phyloP scores from a whole-genome alignment of 2,113 vertebrate species.

The Crotalus tigris region DNA sequence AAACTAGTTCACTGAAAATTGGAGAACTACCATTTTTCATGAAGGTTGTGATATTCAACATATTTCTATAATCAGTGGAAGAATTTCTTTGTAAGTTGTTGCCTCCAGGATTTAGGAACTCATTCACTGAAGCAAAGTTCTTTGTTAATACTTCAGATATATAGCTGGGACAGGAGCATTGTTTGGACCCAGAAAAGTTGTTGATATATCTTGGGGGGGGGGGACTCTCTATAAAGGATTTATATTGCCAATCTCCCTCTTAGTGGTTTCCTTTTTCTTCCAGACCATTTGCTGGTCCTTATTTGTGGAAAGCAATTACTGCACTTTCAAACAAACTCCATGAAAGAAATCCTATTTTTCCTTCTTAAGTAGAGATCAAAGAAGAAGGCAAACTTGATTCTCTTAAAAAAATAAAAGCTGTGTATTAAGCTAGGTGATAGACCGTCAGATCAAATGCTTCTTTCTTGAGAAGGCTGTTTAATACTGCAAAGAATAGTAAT shows the following conservation, averaged over 20 bases:
- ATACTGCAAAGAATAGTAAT: constrained; percentile 55
- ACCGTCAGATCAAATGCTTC: constrained; percentile 56
- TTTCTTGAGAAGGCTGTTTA: constrained; percentile 52
- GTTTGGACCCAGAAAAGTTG: background rate
- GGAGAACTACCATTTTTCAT: background rate
- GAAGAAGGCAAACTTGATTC: constrained; percentile 68
- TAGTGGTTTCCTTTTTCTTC: constrained; percentile 59
- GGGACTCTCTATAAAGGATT: constrained; percentile 41
- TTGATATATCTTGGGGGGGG: constrained; percentile 15
- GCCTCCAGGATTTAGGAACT: background rate
- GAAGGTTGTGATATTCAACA: background rate
- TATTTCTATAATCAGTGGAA: background rate
- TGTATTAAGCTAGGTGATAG: constrained; percentile 62
- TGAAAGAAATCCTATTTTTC: constrained; percentile 36
- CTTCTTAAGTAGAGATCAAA: constrained; percentile 72
- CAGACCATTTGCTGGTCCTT: constrained; percentile 57
- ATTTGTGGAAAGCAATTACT: constrained; percentile 73
- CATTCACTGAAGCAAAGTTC: background rate
- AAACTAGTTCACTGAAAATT: background rate
- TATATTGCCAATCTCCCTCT: constrained; percentile 51
- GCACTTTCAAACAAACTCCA: constrained; percentile 72
- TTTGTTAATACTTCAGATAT: background rate
- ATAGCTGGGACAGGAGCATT: background rate
- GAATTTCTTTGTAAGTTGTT: background rate
- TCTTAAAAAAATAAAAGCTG: constrained; percentile 61